phyloP scores from a whole-genome alignment of 2,888 invertebrate genomes.

The Thyatira batis region DNA sequence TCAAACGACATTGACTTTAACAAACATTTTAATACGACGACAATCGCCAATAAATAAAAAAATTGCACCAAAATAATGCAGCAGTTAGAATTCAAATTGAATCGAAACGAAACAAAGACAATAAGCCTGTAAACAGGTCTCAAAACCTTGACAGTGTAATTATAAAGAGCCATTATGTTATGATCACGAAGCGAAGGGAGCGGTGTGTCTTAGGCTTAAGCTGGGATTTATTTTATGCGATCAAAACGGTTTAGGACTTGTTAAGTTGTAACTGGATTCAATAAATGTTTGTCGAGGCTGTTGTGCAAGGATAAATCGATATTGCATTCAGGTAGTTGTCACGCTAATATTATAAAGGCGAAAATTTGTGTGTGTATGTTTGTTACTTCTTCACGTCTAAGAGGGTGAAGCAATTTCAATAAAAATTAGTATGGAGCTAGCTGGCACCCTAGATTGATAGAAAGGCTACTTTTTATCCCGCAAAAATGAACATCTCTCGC shows the following conservation, averaged over 20 bases:
- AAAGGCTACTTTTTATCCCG: too few species aligned
- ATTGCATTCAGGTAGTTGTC: too few species aligned
- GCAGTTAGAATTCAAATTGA: slow-evolving; percentile 2
- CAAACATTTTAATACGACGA: background rate
- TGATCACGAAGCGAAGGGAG: slow-evolving; percentile 47
- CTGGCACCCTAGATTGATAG: too few species aligned
- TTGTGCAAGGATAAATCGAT: too few species aligned
- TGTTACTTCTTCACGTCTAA: too few species aligned
- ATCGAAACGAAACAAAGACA: slow-evolving; percentile 41
- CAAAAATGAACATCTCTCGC: too few species aligned
- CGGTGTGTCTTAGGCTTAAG: slow-evolving; percentile 12
- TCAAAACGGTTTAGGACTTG: background rate
- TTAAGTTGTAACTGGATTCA: background rate
- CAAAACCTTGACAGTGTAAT: slow-evolving; percentile 58
- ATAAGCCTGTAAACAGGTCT: slow-evolving; percentile 45
- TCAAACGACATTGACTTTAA: background rate
- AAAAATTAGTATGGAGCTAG: too few species aligned
- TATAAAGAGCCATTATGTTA: slow-evolving; percentile 44
- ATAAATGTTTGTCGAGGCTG: background rate
- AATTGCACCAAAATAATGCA: slow-evolving; percentile 6
- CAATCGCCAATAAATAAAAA: background rate
- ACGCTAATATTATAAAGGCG: too few species aligned
- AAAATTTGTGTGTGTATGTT: too few species aligned
- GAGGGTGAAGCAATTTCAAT: too few species aligned
- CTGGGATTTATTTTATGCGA: slow-evolving; percentile 13